A percentile compares a stretch with the other conserved stretches of the same genome.
phyloP scores from a whole-genome alignment of 92 coral and sea anemone species.

The Heliopora coerulea region DNA sequence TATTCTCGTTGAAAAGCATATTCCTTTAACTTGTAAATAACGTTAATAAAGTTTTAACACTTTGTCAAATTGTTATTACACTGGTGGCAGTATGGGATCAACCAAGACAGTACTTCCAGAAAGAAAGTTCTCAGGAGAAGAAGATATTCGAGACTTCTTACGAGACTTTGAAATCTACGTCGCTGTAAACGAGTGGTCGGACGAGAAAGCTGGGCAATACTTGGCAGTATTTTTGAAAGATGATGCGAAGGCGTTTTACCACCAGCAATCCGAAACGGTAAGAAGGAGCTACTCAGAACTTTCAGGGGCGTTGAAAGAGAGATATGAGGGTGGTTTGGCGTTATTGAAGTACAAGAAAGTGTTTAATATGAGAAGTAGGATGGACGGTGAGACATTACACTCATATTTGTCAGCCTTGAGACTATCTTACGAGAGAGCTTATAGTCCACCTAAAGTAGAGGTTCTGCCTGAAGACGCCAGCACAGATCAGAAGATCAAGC shows the following conservation, averaged over 20 bases:
- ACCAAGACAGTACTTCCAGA: conserved; percentile 41
- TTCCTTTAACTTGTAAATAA: too few relatives aligned
- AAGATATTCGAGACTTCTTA: conserved; percentile 46
- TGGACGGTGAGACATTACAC: conserved; percentile 55
- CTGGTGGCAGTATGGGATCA: conserved; percentile 63
- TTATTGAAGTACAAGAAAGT: conserved; percentile 56
- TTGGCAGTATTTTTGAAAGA: conserved; percentile 54
- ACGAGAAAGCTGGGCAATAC: conserved; percentile 53
- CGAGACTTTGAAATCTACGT: conserved; percentile 51
- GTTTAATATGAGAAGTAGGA: conserved; percentile 19
- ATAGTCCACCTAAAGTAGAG: conserved; percentile 48
- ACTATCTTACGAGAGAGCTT: conserved; percentile 54
- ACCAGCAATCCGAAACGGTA: conserved; percentile 49
- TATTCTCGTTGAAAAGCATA: too few relatives aligned
- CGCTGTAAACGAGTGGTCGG: conserved; percentile 53
- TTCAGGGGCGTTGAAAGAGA: conserved; percentile 49
- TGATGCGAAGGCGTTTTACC: conserved; percentile 52
- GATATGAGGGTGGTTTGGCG: conserved; percentile 60
- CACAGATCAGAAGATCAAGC: conserved; percentile 38
- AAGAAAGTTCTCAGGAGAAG: conserved; percentile 35
- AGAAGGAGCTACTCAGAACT: conserved; percentile 49
- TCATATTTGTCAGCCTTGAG: conserved; percentile 53
- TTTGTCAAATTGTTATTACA: conserved; percentile 27
- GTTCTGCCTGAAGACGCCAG: conserved; percentile 45
- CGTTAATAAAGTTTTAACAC: neutral